A percentile compares a stretch with the other conserved stretches of the same genome.
phyloP scores from a whole-genome alignment of 2,888 invertebrate genomes.

The Acronicta psi region DNA sequence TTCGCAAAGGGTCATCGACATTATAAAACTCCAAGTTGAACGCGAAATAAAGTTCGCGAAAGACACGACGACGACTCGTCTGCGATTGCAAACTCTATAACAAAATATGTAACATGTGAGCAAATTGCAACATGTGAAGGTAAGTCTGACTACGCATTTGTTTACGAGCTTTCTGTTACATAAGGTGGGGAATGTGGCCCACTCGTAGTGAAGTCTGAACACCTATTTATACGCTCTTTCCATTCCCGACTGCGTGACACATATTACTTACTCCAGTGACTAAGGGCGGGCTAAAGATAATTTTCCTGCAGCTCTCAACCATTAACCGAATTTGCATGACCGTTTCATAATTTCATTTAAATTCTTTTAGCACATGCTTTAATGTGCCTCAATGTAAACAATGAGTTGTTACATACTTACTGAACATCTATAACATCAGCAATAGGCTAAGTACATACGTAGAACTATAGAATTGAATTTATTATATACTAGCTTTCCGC shows the following conservation, averaged over 20 bases:
- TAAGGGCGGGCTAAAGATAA: conserved; percentile 77
- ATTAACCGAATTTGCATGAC: conserved; percentile 53
- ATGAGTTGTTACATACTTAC: background rate
- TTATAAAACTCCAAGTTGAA: conserved; percentile 18
- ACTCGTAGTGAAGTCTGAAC: conserved; percentile 69
- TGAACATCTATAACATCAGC: background rate
- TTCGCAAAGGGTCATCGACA: conserved; percentile 46
- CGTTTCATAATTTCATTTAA: conserved; percentile 46
- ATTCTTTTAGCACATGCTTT: conserved; percentile 37
- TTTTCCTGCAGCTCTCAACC: conserved; percentile 62
- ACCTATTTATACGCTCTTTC: conserved; percentile 84
- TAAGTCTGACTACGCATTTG: conserved; percentile 70
- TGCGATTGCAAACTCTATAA: conserved; percentile 48
- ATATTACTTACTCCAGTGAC: conserved; percentile 78
- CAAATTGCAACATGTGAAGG: conserved; percentile 54
- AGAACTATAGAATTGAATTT: too few species aligned
- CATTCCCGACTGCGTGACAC: conserved; percentile 81
- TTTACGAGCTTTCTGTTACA: conserved; percentile 82
- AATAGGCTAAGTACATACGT: background rate
- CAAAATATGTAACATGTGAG: conserved; percentile 64
- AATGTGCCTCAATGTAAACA: conserved; percentile 41
- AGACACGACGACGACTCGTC: conserved; percentile 35
- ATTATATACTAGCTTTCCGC: too few species aligned
- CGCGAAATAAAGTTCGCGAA: conserved; percentile 20
- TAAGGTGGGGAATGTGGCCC: conserved; percentile 75